Base-by-base conservation (phyloP, 1,140 invertebrate genomes). In the Diabrotica virgifera region DNA sequence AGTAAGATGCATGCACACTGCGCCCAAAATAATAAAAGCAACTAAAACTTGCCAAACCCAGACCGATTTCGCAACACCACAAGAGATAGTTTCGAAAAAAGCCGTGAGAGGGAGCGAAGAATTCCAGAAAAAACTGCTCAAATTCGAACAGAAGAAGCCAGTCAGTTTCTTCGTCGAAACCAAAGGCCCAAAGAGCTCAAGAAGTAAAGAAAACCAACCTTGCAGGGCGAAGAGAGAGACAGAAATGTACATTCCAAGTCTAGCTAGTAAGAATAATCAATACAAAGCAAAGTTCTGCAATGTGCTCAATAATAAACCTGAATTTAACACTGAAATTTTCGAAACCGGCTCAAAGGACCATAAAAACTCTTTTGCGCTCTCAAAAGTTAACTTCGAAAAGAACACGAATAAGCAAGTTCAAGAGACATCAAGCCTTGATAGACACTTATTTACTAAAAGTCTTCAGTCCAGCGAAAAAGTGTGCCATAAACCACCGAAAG, bases 401-500 rank as follows among this genome's bases (percentile, higher is more conserved):
- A 81, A 81, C 65, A 80, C 82, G 53, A 76, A 80, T 13, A 82
- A 82, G 63, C 80, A 83, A 46, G 50, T 70, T 36, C 66, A 69
- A 67, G 76, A 75, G 80, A 84, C 76, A 62, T 77, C 73, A 78
- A 85, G 81, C 76, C 80, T 70, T 76, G 82, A 64, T 79, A 81
- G 82, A 78, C 85, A 72, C 82, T 82, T 79, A 78, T 75, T 79
- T 46, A 71, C 75, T 4, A 77, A 77, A 65, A 71, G 76, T 38
- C 62, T 78, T 11, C 55, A 77, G 7, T 63, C 59, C 6, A 70
- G 62, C 54, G 76, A 78, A 55, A 76, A 78, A 66, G 68, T 85
- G 12, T 81, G 80, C 5, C 85, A 86, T 63, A 86, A 86, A 72
- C 84, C 85, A 5, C 84, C 85, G 7, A 77, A 79, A 59, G 78